phyloP scores from a whole-genome alignment of 2,888 invertebrate species.

The Sclerodermus sp. region DNA sequence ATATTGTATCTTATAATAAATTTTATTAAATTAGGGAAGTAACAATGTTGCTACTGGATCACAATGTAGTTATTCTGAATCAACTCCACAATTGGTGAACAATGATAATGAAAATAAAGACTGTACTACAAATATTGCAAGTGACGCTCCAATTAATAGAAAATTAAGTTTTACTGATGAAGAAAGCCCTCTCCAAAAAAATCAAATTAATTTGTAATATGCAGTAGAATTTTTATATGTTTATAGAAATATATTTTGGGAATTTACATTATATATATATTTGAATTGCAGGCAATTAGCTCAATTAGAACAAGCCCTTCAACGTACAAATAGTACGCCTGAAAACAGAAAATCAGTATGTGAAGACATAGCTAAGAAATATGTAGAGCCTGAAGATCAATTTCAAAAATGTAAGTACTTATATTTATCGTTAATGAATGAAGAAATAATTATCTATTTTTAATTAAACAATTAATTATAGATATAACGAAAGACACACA shows the following conservation, averaged over 20 bases:
- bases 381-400: conserved; percentile 33
- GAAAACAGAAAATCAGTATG: conserved; percentile 44
- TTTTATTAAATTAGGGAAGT: no score
- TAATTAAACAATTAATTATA: conserved; percentile 15
- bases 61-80: background rate
- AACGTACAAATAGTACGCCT: conserved; percentile 35
- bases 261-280: background rate
- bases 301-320: conserved; percentile 44
- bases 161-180: conserved; percentile 41
- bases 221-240: background rate
- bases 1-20: no score
- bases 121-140: background rate
- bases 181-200: conserved; percentile 30
- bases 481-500: conserved; percentile 59
- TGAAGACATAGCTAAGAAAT: conserved; percentile 34
- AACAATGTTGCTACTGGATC: no score
- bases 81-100: background rate
- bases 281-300: conserved; percentile 40
- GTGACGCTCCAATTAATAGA: conserved; percentile 31
- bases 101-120: conserved; percentile 1
- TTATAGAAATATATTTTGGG: background rate
- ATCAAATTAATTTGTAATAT: conserved; percentile 36
- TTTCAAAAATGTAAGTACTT: conserved; percentile 29
- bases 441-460: background rate
- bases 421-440: background rate